Evolutionary conservation across 2,888 invertebrate genomes (phyloP), one percentile per base, ranked within the genome.

Genomic region (Platycheirus albimanus): DNA sequence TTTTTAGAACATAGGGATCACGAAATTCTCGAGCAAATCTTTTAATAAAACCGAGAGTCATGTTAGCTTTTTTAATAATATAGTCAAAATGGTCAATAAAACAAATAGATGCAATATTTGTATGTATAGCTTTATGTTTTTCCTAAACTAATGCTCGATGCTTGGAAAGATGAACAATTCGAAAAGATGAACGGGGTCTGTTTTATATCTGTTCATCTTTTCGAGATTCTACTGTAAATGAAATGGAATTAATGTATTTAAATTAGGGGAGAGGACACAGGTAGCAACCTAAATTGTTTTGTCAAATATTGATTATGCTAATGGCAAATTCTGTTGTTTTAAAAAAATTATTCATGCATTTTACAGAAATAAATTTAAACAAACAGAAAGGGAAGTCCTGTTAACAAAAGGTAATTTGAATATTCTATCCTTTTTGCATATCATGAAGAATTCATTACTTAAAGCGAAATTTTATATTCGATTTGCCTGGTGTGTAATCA

Each of bases 261-360:
- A n/a, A n/a, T n/a, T 24, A 24, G 24, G 24, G 24, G 24, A 8
- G 30, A 33, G 7, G 30, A 30, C 41, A 10, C 0, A 7, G 0
- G 11, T 6, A 28, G 38, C 5, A n/a, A n/a, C n/a, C n/a, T 8
- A 15, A 6, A 5, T 56, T 24, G 56, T 10, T 28, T 43, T 43
- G 43, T 43, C 28, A 61, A 43, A 30, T 43, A 43, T 61, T 61
- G 58, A 61, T 43, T 61, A 61, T 61, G 43, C 30, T 43, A 61
- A 61, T 61, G n/a, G 17, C 11, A 1, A 61, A 61, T 43, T 43
- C 17, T 43, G 43, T 17, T 17, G 20, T 61, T 61, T 28, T 15
- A 30, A 30, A 43, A 7, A 11, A 43, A 43, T 61, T 58, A 43
- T 28, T 11, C 11, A 13, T 4, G n/a, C 8, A 17, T 13, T 58